phyloP scores from a whole-genome alignment of 2,888 invertebrate genomes.

The Endomychus coccineus region DNA sequence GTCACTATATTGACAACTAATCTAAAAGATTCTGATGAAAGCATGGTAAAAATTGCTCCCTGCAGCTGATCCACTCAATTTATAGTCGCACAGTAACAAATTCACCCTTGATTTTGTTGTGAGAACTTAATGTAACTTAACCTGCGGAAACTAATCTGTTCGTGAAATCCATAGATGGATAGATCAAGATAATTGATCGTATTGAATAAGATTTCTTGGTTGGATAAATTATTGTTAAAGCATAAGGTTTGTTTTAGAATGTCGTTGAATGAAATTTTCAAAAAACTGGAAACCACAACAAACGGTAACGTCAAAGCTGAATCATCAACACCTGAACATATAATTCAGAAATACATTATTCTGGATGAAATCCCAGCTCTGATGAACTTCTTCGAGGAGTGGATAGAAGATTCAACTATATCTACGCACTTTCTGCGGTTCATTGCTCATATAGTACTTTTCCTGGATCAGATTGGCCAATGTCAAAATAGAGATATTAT shows the following conservation, averaged over 20 bases:
- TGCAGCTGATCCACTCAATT: no score
- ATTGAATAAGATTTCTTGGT: no score
- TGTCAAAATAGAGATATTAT: slow-evolving; percentile 62
- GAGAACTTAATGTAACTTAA: no score
- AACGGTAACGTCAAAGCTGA: slow-evolving; percentile 50
- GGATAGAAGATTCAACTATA: slow-evolving; percentile 52
- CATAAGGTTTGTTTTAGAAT: slow-evolving; percentile 55
- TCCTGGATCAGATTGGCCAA: slow-evolving; percentile 73
- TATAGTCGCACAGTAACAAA: no score
- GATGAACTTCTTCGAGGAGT: slow-evolving; percentile 61
- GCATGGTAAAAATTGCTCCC: no score
- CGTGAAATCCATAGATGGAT: no score
- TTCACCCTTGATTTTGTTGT: no score
- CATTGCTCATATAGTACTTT: slow-evolving; percentile 75
- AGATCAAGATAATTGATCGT: no score
- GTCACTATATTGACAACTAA: no score
- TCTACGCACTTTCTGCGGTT: slow-evolving; percentile 64
- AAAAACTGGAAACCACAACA: slow-evolving; percentile 56
- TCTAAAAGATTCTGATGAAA: no score
- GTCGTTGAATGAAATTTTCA: slow-evolving; percentile 61
- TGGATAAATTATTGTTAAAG: no score
- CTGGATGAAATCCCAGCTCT: slow-evolving; percentile 70
- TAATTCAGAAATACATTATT: slow-evolving; percentile 80
- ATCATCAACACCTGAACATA: slow-evolving; percentile 60
- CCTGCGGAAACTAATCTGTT: no score